phyloP scores from a whole-genome alignment of 2,888 invertebrate genomes.

The Priocnemis perturbator region DNA sequence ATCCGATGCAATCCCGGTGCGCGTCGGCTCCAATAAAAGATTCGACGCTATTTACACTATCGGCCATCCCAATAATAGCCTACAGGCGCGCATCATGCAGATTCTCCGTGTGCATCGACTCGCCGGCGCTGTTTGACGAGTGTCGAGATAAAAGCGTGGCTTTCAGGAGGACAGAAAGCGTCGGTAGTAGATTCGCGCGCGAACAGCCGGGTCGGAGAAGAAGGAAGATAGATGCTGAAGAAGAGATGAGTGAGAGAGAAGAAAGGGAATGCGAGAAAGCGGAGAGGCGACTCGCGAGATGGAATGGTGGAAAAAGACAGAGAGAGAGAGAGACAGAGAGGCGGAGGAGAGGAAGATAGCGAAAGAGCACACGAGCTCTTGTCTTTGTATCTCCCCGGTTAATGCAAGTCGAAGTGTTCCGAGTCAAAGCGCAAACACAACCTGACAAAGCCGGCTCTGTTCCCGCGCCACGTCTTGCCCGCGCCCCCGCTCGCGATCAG shows the following conservation, averaged over 20 bases:
- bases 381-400: conserved; percentile 61
- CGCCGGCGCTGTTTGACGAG: not conserved
- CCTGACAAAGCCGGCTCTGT: conserved; percentile 63
- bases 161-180: not conserved
- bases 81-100: too few relatives aligned
- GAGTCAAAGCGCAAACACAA: conserved; percentile 63
- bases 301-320: not conserved
- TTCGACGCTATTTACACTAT: too few relatives aligned
- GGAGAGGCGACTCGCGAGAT: not conserved
- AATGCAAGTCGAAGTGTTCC: conserved; percentile 66
- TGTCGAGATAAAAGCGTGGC: conserved; percentile 8
- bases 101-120: too few relatives aligned
- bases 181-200: not conserved
- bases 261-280: not conserved
- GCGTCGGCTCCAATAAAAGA: too few relatives aligned
- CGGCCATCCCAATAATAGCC: too few relatives aligned
- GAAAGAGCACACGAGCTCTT: conserved; percentile 23
- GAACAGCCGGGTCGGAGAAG: not conserved
- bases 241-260: not conserved
- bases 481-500: conserved; percentile 1
- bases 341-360: conserved; percentile 14
- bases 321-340: conserved; percentile 10
- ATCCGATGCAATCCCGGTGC: too few relatives aligned
- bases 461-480: conserved; percentile 25
- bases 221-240: not conserved